Conservation (phyloP, 1,140 invertebrate species). For the Chironomus tepperi region DNA sequence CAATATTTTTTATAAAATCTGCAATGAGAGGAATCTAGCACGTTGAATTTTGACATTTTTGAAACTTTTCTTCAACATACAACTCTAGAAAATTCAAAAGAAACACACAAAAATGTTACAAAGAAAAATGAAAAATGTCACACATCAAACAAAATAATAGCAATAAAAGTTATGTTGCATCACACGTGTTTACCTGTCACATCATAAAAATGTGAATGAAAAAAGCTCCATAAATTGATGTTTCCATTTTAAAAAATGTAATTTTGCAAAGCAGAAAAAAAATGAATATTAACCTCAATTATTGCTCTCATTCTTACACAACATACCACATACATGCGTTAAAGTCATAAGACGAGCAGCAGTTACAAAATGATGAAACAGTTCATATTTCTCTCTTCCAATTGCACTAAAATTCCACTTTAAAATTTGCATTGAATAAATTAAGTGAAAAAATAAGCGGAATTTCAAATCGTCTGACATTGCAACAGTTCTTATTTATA, state of each 20-base stretch:
- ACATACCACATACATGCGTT: background rate
- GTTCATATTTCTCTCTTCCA: constrained; percentile 11
- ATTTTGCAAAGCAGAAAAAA: background rate
- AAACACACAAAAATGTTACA: too few species aligned
- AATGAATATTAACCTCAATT: background rate
- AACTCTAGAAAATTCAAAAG: too few species aligned
- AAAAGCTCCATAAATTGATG: background rate
- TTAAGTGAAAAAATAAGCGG: constrained; percentile 9
- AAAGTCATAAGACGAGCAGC: constrained; percentile 8
- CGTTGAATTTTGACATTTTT: too few species aligned
- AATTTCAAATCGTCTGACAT: constrained; percentile 23
- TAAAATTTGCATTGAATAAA: constrained; percentile 23
- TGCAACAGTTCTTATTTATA: constrained; percentile 19
- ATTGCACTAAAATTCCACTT: constrained; percentile 22
- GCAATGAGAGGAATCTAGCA: too few species aligned
- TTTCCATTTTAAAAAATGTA: background rate
- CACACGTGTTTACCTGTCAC: background rate
- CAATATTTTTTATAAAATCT: too few species aligned
- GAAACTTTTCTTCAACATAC: too few species aligned
- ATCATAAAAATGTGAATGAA: background rate
- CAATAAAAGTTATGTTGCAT: background rate
- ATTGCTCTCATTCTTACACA: constrained; percentile 12
- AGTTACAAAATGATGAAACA: background rate
- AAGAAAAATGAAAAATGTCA: too few species aligned
- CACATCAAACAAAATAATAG: background rate